Evolutionary conservation across 1,140 invertebrate species (phyloP), one percentile per base, ranked within the genome.

Genomic region (Notospermus geniculatus): DNA sequence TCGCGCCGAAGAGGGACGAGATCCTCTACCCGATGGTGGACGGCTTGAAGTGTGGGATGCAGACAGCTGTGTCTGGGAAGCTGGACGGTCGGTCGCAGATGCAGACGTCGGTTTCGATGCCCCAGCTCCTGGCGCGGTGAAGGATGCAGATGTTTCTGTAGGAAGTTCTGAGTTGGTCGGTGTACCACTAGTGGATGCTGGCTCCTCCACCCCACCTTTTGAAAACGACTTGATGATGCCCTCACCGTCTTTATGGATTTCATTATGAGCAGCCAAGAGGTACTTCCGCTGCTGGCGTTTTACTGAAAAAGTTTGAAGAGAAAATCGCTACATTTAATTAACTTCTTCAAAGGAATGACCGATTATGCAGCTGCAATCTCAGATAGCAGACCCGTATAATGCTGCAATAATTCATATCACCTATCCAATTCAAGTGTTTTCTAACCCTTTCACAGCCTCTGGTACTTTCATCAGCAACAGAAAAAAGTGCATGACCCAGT

Each of bases 261-360:
- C 77, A 30, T 75, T 73, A 58, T 80, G 79, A 25, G 79, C 79
- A 17, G 77, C 77, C 32, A 75, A 1, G 36, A 80, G 59, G 63
- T 67, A 78, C 52, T 71, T 70, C 32, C 78, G 69, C 62, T 80
- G 79, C 50, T 69, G 58, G 57, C 70, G 65, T 41, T 65, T 65
- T 15, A 80, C 78, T 80, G 69, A 9, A 66, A 58, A 30, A 23
- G 25, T 36, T 17, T 32, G 23, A 54, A 11, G 32, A 29, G 45
- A 23, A 54, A 30, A 25, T 22, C 9, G 13, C 17, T 50, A 29
- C 23, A 19, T 2, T 29, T 36, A 2, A 25, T 22, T 5, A 25
- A 15, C n/a, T n/a, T n/a, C n/a, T n/a, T n/a, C n/a, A n/a, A n/a
- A n/a, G n/a, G n/a, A n/a, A n/a, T n/a, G n/a, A n/a, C n/a, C n/a